Conservation (phyloP, 2,113 vertebrate genomes). For the Tachysurus fulvidraco region DNA sequence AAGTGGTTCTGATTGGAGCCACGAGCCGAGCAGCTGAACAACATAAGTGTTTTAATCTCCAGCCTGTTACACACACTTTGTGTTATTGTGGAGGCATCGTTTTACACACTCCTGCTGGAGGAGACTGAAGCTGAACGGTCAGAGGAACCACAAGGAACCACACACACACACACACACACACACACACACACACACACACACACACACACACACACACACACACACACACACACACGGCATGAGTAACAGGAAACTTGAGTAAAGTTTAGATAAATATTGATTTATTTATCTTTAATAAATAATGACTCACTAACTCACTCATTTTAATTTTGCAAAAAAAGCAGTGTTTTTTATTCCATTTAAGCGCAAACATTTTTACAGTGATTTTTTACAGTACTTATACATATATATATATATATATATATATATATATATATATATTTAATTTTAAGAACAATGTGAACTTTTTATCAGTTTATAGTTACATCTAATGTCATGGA, state of each 20-base stretch:
- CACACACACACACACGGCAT: too few species aligned
- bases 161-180: too few species aligned
- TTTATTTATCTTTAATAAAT: not conserved
- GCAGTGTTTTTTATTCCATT: not conserved
- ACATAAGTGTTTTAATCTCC: slow-evolving; percentile 2
- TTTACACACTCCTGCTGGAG: not conserved
- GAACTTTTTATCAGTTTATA: not conserved
- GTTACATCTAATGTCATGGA: not conserved
- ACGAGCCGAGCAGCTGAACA: not conserved
- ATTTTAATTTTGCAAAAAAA: too few species aligned
- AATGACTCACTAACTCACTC: too few species aligned
- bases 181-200: too few species aligned
- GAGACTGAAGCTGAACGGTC: not conserved
- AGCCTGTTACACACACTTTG: not conserved
- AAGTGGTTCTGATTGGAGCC: slow-evolving; percentile 4
- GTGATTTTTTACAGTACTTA: too few species aligned
- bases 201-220: too few species aligned
- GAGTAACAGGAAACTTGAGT: too few species aligned
- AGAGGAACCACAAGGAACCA: too few species aligned
- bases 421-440: too few species aligned
- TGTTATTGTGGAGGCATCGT: not conserved
- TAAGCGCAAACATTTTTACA: not conserved
- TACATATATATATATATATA: too few species aligned
- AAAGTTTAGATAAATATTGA: too few species aligned
- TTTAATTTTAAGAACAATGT: not conserved